Percentiles rank a stretch among this genome's conserved stretches.
Conservation (phyloP, 1,140 invertebrate genomes). For the Trichonephila inaurata region DNA sequence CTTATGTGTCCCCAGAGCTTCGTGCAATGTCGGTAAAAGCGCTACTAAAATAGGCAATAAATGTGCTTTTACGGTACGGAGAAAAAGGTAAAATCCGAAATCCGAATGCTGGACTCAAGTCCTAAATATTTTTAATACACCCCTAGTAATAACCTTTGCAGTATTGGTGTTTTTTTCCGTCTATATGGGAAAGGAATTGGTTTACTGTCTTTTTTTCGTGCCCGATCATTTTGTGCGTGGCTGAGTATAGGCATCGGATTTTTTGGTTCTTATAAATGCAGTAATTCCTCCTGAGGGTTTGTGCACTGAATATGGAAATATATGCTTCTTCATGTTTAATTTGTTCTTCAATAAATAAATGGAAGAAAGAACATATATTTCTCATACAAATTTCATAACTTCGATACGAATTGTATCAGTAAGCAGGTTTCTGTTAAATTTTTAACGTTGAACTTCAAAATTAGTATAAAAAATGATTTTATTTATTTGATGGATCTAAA, state of each 20-base stretch:
- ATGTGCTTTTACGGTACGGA: slow-evolving; percentile 61
- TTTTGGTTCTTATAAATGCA: not conserved
- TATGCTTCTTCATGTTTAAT: too few relatives aligned
- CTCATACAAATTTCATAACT: too few relatives aligned
- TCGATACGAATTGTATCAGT: too few relatives aligned
- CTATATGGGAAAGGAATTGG: not conserved
- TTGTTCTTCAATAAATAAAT: too few relatives aligned
- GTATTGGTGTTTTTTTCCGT: not conserved
- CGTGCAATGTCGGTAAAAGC: slow-evolving; percentile 63
- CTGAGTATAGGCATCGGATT: not conserved
- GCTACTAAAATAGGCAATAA: slow-evolving; percentile 70
- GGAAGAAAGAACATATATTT: too few relatives aligned
- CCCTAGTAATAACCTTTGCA: slow-evolving; percentile 44
- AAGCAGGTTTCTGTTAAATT: too few relatives aligned
- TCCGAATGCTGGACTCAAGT: slow-evolving; percentile 35
- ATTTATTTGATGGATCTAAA: too few relatives aligned
- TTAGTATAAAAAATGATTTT: too few relatives aligned
- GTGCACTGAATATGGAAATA: too few relatives aligned
- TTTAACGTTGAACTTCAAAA: too few relatives aligned
- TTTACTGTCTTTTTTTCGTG: not conserved
- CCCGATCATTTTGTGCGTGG: not conserved
- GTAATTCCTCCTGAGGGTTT: too few relatives aligned
- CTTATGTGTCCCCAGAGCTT: slow-evolving; percentile 65
- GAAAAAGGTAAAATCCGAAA: slow-evolving; percentile 41
- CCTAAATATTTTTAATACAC: slow-evolving; percentile 73